Percentiles rank a stretch among this genome's conserved stretches.
phyloP scores from a whole-genome alignment of 2,888 invertebrate genomes.

The Andrena camellia region DNA sequence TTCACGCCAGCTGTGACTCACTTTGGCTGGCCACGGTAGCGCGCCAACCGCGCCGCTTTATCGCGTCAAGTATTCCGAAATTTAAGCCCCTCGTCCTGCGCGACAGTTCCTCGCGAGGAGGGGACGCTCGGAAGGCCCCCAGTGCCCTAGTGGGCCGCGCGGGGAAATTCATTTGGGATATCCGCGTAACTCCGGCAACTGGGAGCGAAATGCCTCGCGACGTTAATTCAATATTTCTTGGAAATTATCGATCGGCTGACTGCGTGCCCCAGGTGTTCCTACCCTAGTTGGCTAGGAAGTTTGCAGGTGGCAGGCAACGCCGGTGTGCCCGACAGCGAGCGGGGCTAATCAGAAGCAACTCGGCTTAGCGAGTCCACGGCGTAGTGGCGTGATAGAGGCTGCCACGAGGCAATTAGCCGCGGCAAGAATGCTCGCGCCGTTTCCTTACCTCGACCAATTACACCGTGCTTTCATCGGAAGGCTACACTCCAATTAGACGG shows the following conservation, averaged over 20 bases:
- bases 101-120: too few species aligned
- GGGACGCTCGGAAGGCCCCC: background rate
- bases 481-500: constrained; percentile 63
- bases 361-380: constrained; percentile 46
- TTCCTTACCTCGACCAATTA: constrained; percentile 63
- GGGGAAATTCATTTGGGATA: too few species aligned
- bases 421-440: constrained; percentile 59
- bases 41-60: background rate
- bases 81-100: background rate
- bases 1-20: constrained; percentile 63
- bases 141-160: background rate
- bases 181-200: too few species aligned
- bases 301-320: constrained; percentile 45
- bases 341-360: constrained; percentile 45
- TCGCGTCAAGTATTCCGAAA: background rate
- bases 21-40: constrained; percentile 32
- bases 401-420: constrained; percentile 53
- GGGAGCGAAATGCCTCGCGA: too few species aligned
- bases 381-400: constrained; percentile 55
- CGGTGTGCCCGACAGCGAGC: background rate
- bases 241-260: constrained; percentile 31
- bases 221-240: background rate
- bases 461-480: constrained; percentile 66
- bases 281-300: constrained; percentile 34
- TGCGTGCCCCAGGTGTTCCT: background rate